Evolutionary conservation across 1,140 invertebrate species (phyloP).

Genomic region (Pseudoatta argentina): DNA sequence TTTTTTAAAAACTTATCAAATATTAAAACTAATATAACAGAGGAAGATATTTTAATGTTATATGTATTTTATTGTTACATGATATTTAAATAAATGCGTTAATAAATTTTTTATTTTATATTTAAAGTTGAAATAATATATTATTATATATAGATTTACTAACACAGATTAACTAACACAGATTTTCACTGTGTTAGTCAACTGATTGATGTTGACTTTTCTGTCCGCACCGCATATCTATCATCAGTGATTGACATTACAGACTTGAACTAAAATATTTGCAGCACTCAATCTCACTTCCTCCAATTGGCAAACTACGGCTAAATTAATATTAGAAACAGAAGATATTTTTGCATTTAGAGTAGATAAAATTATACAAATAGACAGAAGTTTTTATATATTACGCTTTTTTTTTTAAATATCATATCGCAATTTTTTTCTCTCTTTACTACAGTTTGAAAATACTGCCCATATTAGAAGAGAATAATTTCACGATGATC

Average conservation of each 20-base stretch:
- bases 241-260: conserved; percentile 12
- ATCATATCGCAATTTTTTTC: background rate
- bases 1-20: background rate
- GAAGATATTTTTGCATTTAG: background rate
- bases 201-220: conserved; percentile 14
- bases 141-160: background rate
- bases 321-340: conserved; percentile 24
- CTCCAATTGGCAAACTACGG: background rate
- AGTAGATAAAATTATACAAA: background rate
- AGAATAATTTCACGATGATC: conserved; percentile 68
- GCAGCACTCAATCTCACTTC: background rate
- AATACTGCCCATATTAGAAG: conserved; percentile 61
- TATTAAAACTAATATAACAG: background rate
- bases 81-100: background rate
- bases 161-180: too few relatives aligned
- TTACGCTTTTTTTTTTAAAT: background rate
- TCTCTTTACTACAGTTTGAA: conserved; percentile 58
- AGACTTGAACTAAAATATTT: conserved; percentile 37
- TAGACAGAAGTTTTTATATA: background rate
- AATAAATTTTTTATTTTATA: conserved; percentile 2
- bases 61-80: background rate
- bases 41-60: background rate
- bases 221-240: background rate
- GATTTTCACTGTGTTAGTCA: conserved; percentile 12
- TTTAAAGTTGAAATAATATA: background rate